phyloP scores from a whole-genome alignment of 2,113 vertebrate genomes.

The Pygoscelis antarcticus region DNA sequence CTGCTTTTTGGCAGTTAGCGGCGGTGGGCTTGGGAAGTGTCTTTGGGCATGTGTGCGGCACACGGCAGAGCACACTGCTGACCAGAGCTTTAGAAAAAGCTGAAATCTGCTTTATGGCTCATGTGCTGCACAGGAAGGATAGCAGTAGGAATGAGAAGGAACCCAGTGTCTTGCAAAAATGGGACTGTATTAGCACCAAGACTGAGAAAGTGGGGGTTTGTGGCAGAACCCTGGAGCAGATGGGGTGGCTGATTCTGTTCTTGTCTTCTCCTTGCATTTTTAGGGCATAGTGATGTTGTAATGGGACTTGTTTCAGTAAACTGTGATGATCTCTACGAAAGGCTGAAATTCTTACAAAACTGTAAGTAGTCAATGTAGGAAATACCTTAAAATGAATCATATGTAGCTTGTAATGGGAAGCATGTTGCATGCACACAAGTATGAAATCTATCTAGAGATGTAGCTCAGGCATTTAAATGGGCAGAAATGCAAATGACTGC shows the following conservation, averaged over 20 bases:
- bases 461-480: neutral
- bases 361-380: slow-evolving; percentile 73
- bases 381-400: neutral
- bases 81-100: neutral
- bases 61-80: neutral
- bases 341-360: slow-evolving; percentile 88
- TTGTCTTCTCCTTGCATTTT: neutral
- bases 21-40: too few relatives aligned
- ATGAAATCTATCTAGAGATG: neutral
- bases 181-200: too few relatives aligned
- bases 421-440: too few relatives aligned
- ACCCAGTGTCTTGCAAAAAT: fast-evolving
- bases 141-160: neutral
- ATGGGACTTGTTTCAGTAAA: slow-evolving; percentile 91
- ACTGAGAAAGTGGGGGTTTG: neutral
- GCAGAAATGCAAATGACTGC: too few relatives aligned
- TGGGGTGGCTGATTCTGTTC: neutral
- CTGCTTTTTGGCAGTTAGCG: neutral
- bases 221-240: neutral
- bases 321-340: slow-evolving; percentile 76
- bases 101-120: neutral
- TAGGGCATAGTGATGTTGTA: slow-evolving; percentile 92
- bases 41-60: neutral
- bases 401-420: neutral
- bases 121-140: neutral